Evolutionary conservation across 1,140 invertebrate species (phyloP).

Genomic region (Saccostrea glomerata): DNA sequence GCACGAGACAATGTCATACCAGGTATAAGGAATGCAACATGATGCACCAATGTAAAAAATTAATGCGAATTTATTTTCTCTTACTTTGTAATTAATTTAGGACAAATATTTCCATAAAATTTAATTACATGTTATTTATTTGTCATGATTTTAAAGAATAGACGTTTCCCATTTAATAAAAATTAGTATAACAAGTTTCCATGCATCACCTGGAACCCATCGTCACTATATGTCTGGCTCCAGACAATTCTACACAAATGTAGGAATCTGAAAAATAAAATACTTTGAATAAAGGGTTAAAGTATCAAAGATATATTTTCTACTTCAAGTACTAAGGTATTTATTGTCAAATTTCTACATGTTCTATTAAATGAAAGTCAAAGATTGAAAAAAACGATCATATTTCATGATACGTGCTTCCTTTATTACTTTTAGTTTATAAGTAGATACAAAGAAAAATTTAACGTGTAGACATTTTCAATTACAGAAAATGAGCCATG

Average conservation of each 20-base stretch:
- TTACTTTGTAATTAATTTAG: neutral
- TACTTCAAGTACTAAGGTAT: neutral
- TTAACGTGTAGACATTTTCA: neutral
- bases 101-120: neutral
- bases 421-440: conserved; percentile 1
- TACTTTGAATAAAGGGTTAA: neutral
- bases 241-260: neutral
- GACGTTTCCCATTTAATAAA: neutral
- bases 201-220: neutral
- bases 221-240: neutral
- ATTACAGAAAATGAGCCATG: conserved; percentile 15
- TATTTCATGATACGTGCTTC: neutral
- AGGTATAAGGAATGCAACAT: too few relatives aligned
- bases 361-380: neutral
- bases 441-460: neutral
- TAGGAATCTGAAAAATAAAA: neutral
- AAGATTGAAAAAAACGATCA: neutral
- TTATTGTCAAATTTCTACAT: neutral
- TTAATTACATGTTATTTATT: neutral
- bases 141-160: neutral
- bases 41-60: too few relatives aligned
- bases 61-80: too few relatives aligned
- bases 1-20: too few relatives aligned
- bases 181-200: neutral
- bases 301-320: neutral